Base-by-base conservation (phyloP, 2,888 invertebrate genomes). In the Silvanus unidentatus region DNA sequence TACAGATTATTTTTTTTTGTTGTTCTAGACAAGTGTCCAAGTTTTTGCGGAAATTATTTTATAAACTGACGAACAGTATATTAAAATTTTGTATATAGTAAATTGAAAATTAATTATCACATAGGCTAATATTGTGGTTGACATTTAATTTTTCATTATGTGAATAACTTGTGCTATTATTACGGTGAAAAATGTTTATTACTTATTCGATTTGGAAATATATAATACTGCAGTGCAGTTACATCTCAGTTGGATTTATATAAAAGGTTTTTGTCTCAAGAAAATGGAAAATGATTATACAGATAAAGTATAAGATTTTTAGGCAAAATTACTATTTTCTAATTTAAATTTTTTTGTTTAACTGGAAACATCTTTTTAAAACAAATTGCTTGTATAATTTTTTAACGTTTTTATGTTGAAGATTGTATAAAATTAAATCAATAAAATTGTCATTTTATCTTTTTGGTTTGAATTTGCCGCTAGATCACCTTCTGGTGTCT, bases 1-100 rank as follows among this genome's bases (percentile, higher is more conserved):
- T 22, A 22, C 22, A 8, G 3, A n/a, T n/a, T n/a, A n/a, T n/a
- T n/a, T n/a, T n/a, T n/a, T n/a, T n/a, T n/a, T n/a, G n/a, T 8
- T 22, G 22, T 22, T 22, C 8, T 22, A 22, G 22, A 22, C 4
- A 22, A 22, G 22, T 22, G 22, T 22, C 22, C 22, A 22, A 22
- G 22, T 22, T 22, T 22, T 3, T 8, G 3, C 3, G 8, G 3
- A 5, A 22, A 22, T 3, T 22, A 39, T 39, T 8, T 9, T 32
- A 59, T 48, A 60, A 58, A 60, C 58, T 60, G 59, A 60, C 41
- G 57, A 58, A 60, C 59, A 60, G 59, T 57, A 56, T 60, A 60
- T 54, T 43, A 53, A 55, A 57, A 52, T 55, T 57, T 45, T 55
- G 53, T 47, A 54, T 56, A 49, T 43, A 53, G 16, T 12, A 32